These are phyloP conservation scores for Alaudala cheleensis DNA, from an alignment of 2,113 vertebrate genomes.

Conservation along the genomic window DNA sequence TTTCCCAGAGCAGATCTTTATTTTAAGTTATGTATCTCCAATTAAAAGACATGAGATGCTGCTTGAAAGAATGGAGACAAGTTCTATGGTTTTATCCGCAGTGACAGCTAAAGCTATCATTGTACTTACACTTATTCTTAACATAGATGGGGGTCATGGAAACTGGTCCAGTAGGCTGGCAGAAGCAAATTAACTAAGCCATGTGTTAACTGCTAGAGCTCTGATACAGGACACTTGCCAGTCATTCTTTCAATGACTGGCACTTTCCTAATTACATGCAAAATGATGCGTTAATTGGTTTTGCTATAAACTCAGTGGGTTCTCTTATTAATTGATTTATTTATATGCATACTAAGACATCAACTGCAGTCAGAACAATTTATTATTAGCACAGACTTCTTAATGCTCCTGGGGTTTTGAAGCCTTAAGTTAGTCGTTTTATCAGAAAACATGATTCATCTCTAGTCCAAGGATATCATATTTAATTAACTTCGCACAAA, in stretches of 20 bases:
- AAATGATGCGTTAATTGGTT: conserved; percentile 4
- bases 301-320: background rate
- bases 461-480: background rate
- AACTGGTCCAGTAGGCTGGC: background rate
- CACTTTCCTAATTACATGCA: conserved; percentile 27
- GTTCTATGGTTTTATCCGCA: background rate
- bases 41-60: background rate
- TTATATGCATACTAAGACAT: background rate
- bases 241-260: background rate
- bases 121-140: background rate
- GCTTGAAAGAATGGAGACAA: background rate
- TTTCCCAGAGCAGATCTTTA: background rate
- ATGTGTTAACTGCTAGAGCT: background rate
- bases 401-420: background rate
- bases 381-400: background rate
- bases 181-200: background rate
- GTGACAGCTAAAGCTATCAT: background rate
- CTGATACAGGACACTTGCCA: background rate
- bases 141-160: background rate
- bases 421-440: background rate
- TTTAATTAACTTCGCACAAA: background rate
- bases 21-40: background rate
- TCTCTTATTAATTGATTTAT: conserved; percentile 14
- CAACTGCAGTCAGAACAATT: background rate
- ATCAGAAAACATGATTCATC: background rate